These are phyloP conservation scores for Heliconius charithonia DNA, from an alignment of 2,888 invertebrate species.

Conservation along the genomic window DNA sequence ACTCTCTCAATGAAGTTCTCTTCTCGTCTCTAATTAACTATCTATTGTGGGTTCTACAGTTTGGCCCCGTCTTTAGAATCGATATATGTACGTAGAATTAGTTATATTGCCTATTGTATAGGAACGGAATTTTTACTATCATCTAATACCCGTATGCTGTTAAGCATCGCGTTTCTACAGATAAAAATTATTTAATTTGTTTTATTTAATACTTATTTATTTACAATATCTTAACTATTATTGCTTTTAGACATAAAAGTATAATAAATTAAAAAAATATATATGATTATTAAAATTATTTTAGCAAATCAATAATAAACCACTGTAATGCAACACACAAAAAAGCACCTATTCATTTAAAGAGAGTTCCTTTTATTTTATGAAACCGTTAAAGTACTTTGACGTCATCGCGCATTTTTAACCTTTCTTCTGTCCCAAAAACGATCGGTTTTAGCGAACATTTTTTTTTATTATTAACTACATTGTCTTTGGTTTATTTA, in stretches of 20 bases:
- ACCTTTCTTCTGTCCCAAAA: constrained; percentile 77
- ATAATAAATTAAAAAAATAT: constrained; percentile 28
- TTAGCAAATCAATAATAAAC: constrained; percentile 65
- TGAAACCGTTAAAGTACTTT: constrained; percentile 62
- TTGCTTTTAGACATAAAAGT: constrained; percentile 59
- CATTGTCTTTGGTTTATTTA: constrained; percentile 51
- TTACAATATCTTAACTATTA: constrained; percentile 60
- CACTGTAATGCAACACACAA: constrained; percentile 70
- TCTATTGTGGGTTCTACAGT: constrained; percentile 44
- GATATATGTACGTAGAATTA: constrained; percentile 24
- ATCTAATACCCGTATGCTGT: constrained; percentile 60
- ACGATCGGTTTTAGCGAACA: constrained; percentile 72
- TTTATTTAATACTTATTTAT: constrained; percentile 45
- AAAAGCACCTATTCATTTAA: constrained; percentile 70
- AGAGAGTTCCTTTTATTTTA: constrained; percentile 63
- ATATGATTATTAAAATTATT: constrained; percentile 50
- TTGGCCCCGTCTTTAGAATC: constrained; percentile 65
- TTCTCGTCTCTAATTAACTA: constrained; percentile 54
- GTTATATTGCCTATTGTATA: constrained; percentile 61
- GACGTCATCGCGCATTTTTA: constrained; percentile 69
- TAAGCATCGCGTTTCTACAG: constrained; percentile 9
- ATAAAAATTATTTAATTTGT: constrained; percentile 5
- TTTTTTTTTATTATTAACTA: constrained; percentile 55
- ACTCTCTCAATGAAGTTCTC: neutral
- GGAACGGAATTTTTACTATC: constrained; percentile 63